These are phyloP conservation scores for Petrocephalus zakoni DNA, from an alignment of 2,113 vertebrate species.

Conservation along the genomic window DNA sequence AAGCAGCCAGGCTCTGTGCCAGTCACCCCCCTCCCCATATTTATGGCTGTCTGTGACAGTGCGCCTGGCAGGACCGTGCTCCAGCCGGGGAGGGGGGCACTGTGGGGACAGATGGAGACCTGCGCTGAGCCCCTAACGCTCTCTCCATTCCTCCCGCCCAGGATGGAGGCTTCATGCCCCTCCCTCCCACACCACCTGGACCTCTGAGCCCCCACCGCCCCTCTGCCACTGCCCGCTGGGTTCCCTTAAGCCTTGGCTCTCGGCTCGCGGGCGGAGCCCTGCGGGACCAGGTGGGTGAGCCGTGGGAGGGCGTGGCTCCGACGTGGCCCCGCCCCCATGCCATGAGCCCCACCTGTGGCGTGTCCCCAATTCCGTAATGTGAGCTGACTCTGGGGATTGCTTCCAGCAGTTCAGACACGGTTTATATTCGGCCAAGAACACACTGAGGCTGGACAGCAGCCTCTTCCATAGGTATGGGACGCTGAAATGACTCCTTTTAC, in stretches of 20 bases:
- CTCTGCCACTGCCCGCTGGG: background rate
- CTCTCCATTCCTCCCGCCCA: background rate
- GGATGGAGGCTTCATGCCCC: background rate
- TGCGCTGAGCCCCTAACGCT: background rate
- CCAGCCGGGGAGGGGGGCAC: background rate
- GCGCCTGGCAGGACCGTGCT: background rate
- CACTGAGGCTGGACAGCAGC: background rate
- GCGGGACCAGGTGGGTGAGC: constrained; percentile 12
- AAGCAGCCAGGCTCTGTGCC: background rate
- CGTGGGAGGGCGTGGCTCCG: background rate
- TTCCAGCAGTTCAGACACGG: background rate
- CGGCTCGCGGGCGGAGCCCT: constrained; percentile 1
- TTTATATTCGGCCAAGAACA: background rate
- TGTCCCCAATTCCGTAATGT: background rate
- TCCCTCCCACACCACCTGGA: constrained; percentile 16
- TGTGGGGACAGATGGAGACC: constrained; percentile 11
- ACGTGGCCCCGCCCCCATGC: background rate
- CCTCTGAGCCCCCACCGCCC: background rate
- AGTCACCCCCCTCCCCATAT: background rate
- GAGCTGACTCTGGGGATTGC: background rate
- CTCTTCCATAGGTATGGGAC: background rate
- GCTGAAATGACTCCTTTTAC: background rate
- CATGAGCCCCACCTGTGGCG: background rate
- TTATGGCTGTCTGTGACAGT: background rate
- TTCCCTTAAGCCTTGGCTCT: background rate